These are phyloP conservation scores for Arenaria interpres DNA, from an alignment of 2,113 vertebrate genomes.

Conservation along the genomic window DNA sequence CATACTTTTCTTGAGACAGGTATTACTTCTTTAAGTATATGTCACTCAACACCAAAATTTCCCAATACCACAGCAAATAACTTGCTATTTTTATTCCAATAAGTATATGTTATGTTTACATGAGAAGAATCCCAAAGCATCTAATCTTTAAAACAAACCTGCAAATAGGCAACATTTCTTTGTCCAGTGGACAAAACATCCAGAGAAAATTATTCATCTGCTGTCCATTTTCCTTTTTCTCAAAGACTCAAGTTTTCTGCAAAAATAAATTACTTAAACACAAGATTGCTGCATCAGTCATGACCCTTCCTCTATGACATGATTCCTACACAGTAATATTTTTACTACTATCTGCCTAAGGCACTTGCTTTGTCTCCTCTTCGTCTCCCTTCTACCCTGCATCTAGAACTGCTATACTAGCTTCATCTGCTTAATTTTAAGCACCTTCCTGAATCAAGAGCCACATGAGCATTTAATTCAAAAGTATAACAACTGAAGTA, in stretches of 20 bases:
- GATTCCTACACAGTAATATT: not conserved
- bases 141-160: not conserved
- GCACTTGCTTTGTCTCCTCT: not conserved
- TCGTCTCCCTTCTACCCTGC: not conserved
- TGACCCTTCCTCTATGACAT: not conserved
- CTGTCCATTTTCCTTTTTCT: not conserved
- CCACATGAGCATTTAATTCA: not conserved
- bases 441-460: not conserved
- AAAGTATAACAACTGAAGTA: not conserved
- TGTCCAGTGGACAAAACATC: not conserved
- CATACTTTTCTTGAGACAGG: not conserved
- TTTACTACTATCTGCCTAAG: not conserved
- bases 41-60: conserved; percentile 22
- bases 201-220: not conserved
- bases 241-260: not conserved
- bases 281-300: not conserved
- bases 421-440: not conserved
- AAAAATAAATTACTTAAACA: not conserved
- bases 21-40: conserved; percentile 1
- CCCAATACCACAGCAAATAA: conserved; percentile 21
- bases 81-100: conserved; percentile 16
- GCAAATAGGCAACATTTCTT: not conserved
- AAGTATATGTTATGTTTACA: not conserved
- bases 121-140: not conserved
- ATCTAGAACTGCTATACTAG: not conserved